Conservation (phyloP, 2,113 vertebrate species). For the Corvus hawaiiensis region DNA sequence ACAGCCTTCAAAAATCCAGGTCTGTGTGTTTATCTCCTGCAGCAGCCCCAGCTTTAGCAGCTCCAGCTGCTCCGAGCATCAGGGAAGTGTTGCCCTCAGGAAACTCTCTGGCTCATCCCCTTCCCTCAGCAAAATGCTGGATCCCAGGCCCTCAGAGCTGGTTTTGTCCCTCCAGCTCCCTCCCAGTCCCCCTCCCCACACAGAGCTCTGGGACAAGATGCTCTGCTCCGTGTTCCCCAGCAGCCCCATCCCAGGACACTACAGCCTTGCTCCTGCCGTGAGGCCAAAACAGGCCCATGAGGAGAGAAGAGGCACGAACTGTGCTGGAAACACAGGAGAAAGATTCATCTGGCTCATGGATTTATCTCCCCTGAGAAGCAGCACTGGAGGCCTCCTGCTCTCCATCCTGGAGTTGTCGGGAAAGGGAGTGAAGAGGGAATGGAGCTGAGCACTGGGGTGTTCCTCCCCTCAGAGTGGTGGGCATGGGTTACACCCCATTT, state of each 20-base stretch:
- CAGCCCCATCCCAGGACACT: background rate
- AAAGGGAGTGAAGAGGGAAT: background rate
- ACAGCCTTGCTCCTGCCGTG: background rate
- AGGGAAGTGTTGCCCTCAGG: background rate
- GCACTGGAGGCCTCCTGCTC: rapidly evolving
- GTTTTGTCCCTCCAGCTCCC: background rate
- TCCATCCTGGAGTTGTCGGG: background rate
- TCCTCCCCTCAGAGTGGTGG: background rate
- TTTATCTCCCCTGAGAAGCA: background rate
- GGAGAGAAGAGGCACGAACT: background rate
- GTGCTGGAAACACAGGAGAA: background rate
- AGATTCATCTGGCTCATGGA: background rate
- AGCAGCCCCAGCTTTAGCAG: background rate
- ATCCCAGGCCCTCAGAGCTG: background rate
- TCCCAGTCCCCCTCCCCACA: background rate
- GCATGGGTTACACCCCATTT: background rate
- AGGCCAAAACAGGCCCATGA: background rate
- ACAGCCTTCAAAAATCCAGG: background rate
- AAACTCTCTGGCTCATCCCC: background rate
- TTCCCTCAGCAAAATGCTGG: background rate
- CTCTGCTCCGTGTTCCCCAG: background rate
- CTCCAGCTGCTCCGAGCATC: background rate
- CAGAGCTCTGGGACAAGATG: background rate
- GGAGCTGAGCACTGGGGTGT: background rate
- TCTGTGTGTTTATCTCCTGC: background rate